These are phyloP conservation scores for Lithobates sylvaticus DNA, from an alignment of 2,797 vertebrate genomes.

Conservation along the genomic window DNA sequence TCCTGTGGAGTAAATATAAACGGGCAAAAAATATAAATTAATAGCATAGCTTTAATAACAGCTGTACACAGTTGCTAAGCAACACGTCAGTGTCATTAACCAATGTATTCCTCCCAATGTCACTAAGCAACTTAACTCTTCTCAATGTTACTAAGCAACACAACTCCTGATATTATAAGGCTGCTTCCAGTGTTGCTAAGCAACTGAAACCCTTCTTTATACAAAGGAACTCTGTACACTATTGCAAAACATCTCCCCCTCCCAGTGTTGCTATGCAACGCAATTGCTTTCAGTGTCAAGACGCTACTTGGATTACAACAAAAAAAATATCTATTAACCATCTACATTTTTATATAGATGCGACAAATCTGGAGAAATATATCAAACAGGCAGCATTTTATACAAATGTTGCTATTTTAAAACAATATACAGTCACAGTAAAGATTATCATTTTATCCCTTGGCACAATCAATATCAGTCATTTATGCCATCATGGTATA, in stretches of 20 bases:
- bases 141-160: slow-evolving; percentile 49
- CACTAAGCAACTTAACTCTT: slow-evolving; percentile 51
- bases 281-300: background rate
- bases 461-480: background rate
- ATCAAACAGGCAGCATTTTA: background rate
- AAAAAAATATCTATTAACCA: slow-evolving; percentile 1
- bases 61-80: background rate
- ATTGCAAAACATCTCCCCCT: slow-evolving; percentile 3
- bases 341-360: background rate
- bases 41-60: background rate
- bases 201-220: slow-evolving; percentile 46
- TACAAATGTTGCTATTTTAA: background rate
- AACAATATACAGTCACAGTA: background rate
- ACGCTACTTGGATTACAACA: slow-evolving; percentile 4
- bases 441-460: no score
- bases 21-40: slow-evolving; percentile 16
- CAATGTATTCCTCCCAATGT: slow-evolving; percentile 37
- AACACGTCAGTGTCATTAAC: slow-evolving; percentile 34
- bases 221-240: slow-evolving; percentile 26
- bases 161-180: slow-evolving; percentile 30
- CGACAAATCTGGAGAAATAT: background rate
- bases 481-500: background rate
- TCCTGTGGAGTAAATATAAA: slow-evolving; percentile 75
- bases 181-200: slow-evolving; percentile 55
- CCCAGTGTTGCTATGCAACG: slow-evolving; percentile 2